Evolutionary conservation across 2,888 invertebrate genomes (phyloP).

Genomic region (Anticlea derivata): DNA sequence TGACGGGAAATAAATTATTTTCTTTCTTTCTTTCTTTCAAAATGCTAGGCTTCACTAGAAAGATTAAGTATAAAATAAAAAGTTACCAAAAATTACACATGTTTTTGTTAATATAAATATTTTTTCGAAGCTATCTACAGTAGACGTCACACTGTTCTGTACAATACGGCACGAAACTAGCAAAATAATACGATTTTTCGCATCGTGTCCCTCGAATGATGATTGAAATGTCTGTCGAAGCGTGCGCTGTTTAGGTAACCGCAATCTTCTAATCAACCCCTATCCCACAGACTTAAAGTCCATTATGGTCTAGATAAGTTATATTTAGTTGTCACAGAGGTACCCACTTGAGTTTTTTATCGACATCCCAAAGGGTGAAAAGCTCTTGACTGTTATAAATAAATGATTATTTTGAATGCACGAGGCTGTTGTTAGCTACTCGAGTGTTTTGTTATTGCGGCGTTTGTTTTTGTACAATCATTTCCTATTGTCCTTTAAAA

Average conservation of each 20-base stretch:
- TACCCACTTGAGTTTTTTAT: constrained; percentile 32
- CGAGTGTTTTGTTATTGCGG: constrained; percentile 28
- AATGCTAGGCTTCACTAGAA: no score
- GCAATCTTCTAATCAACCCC: constrained; percentile 15
- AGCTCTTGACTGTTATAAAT: constrained; percentile 43
- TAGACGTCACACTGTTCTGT: constrained; percentile 27
- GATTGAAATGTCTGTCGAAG: constrained; percentile 18
- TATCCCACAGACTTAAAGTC: constrained; percentile 22
- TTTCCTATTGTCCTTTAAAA: constrained; percentile 30
- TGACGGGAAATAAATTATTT: no score
- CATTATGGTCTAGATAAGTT: constrained; percentile 20
- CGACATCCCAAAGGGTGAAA: constrained; percentile 39
- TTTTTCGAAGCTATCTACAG: constrained; percentile 6
- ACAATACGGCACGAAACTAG: constrained; percentile 37
- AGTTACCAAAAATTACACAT: not conserved
- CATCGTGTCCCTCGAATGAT: constrained; percentile 32
- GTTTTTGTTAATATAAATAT: constrained; percentile 6
- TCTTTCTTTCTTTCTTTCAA: no score
- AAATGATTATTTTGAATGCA: constrained; percentile 39
- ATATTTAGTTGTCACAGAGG: constrained; percentile 25
- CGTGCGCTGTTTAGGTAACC: constrained; percentile 27
- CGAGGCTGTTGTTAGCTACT: constrained; percentile 27
- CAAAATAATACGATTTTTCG: constrained; percentile 43
- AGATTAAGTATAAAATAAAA: no score
- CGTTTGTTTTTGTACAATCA: constrained; percentile 30